Evolutionary conservation across 2,113 vertebrate species (phyloP), one percentile per base, ranked within the genome.

Genomic region (Siniperca chuatsi): DNA sequence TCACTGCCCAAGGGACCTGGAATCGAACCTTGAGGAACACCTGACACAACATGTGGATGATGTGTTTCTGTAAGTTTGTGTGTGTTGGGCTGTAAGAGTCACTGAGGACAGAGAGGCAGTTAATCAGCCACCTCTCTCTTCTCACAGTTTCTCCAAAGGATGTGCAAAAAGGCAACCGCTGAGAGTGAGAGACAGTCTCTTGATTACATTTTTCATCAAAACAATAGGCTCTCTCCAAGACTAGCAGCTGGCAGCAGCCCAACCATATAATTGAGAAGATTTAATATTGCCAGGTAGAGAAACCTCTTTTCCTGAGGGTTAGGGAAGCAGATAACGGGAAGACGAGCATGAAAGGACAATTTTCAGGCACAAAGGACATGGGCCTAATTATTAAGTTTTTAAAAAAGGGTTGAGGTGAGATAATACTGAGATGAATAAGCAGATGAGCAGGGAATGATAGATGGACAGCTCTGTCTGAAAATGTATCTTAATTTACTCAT

Each of bases 171-270:
- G 81, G 79, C 73, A 81, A 78, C 80, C 1, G 20, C 84, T 71
- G 82, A 57, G 75, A 78, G 66, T 68, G 75, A 90, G 81, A 89
- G 81, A 90, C 88, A 33, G 55, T 80, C 78, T 90, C 85, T 82
- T 91, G 91, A 93, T 93, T 93, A 83, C 71, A 85, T 92, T 92
- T 93, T 87, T 87, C 90, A 93, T 85, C 89, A 87, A 86, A 91
- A 93, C 82, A 92, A 91, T 77, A 83, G 82, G 46, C 78, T 80
- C 73, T 75, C 64, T 88, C 75, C 60, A 23, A 76, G 79, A 65
- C 66, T 8, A n/a, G 84, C 84, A 82, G 79, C 77, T 69, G 15
- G 79, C 80, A 88, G 89, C 88, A 89, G 61, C 54, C 73, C 89
- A 90, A 82, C 60, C 87, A 75, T 78, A 89, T 87, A 83, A 89